Evolutionary conservation across 2,797 vertebrate species (phyloP).

Genomic region (Crocodylus rhombifer): DNA sequence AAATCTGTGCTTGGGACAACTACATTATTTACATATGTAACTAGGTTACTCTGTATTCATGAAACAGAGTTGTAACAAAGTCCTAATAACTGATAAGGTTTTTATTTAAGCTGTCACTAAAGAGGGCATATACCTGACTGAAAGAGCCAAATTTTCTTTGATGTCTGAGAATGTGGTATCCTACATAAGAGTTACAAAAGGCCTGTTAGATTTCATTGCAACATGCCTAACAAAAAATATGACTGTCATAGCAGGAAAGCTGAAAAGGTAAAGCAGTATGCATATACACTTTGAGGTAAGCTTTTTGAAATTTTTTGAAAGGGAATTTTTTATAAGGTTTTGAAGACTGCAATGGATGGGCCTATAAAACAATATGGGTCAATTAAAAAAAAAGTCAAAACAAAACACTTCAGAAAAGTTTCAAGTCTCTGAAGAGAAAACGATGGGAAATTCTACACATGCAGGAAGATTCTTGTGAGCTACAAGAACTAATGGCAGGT

Average conservation of each 20-base stretch:
- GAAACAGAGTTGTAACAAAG: background rate
- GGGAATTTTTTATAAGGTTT: too few species aligned
- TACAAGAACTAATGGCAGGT: too few species aligned
- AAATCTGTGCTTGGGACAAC: background rate
- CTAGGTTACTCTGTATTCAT: background rate
- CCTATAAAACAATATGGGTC: too few species aligned
- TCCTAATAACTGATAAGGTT: background rate
- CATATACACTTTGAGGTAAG: too few species aligned
- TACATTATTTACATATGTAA: constrained; percentile 18
- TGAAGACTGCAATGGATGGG: too few species aligned
- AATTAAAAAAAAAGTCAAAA: too few species aligned
- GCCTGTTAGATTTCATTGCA: background rate
- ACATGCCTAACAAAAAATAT: background rate
- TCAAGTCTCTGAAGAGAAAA: too few species aligned
- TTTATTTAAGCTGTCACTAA: background rate
- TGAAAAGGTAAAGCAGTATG: too few species aligned
- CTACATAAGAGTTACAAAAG: background rate
- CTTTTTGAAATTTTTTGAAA: too few species aligned
- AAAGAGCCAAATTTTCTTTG: background rate
- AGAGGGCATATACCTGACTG: background rate
- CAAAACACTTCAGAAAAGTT: too few species aligned
- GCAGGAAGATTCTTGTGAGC: too few species aligned
- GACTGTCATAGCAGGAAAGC: background rate
- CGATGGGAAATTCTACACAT: too few species aligned
- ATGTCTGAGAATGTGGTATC: background rate